A percentile compares a stretch with the other conserved stretches of the same genome.
Evolutionary conservation across 1,140 invertebrate species (phyloP).

Genomic region (Doryteuthis pealeii): DNA sequence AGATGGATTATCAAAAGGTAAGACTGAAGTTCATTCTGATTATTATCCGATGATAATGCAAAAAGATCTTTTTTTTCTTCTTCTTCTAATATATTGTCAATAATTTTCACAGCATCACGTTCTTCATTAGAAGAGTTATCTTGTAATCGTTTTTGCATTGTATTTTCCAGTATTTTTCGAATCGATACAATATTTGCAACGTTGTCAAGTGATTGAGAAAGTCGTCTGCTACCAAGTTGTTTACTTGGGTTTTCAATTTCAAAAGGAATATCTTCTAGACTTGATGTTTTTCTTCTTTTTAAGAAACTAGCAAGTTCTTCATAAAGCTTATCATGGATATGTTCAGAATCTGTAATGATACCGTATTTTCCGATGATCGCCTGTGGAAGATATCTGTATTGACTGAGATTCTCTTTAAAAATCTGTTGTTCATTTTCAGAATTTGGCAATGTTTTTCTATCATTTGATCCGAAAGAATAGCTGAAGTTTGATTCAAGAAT

Average conservation of each 20-base stretch:
- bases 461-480: too few species aligned
- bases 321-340: constrained; percentile 4
- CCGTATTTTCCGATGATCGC: not conserved
- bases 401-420: not conserved
- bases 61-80: constrained; percentile 1
- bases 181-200: not conserved
- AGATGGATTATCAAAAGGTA: too few species aligned
- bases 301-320: not conserved
- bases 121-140: not conserved
- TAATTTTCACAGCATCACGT: not conserved
- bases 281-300: not conserved
- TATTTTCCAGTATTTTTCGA: constrained; percentile 9
- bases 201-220: constrained; percentile 10
- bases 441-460: too few species aligned
- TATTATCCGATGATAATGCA: not conserved
- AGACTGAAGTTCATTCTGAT: too few species aligned
- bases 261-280: not conserved
- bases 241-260: not conserved
- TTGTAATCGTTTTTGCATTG: constrained; percentile 7
- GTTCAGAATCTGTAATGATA: not conserved
- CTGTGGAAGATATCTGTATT: not conserved
- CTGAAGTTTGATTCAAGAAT: too few species aligned
- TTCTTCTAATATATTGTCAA: constrained; percentile 8
- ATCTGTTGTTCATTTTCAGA: too few species aligned
- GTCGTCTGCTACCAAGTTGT: not conserved